Conservation (phyloP, 1,140 invertebrate species). For the Batillaria attramentaria region DNA sequence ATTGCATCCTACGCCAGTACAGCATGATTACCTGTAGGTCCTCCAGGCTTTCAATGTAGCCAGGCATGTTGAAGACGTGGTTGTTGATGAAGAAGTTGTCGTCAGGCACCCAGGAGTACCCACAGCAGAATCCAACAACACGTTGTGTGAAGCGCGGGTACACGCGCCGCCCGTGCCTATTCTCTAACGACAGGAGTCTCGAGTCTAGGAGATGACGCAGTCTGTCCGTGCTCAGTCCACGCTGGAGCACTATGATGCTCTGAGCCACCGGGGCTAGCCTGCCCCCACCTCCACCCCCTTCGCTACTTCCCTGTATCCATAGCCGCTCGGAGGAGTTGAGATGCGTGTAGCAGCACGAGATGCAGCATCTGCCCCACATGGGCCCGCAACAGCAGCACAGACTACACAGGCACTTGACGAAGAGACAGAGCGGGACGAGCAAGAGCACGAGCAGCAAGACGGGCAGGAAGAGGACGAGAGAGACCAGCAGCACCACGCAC, state of each 20-base stretch:
- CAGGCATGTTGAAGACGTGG: conserved; percentile 73
- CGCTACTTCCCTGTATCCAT: conserved; percentile 67
- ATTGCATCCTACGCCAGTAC: too few relatives aligned
- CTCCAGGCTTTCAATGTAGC: conserved; percentile 60
- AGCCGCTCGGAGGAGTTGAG: conserved; percentile 70
- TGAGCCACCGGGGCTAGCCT: conserved; percentile 71
- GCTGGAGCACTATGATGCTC: conserved; percentile 74
- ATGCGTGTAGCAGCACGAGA: conserved; percentile 62
- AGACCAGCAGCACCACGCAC: conserved; percentile 67
- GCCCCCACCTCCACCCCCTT: conserved; percentile 56
- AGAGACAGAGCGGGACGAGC: conserved; percentile 67
- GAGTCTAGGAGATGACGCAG: conserved; percentile 72
- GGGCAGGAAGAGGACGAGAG: conserved; percentile 66
- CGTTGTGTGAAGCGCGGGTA: conserved; percentile 74
- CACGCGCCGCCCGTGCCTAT: conserved; percentile 66
- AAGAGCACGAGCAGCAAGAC: conserved; percentile 56
- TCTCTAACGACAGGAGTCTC: conserved; percentile 71
- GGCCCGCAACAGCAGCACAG: conserved; percentile 51
- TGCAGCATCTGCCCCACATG: conserved; percentile 52
- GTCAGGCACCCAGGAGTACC: conserved; percentile 75
- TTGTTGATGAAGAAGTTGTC: conserved; percentile 74
- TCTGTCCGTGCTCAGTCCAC: conserved; percentile 70
- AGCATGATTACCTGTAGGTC: conserved; percentile 57
- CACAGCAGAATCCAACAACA: conserved; percentile 69
- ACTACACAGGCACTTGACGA: conserved; percentile 61